Evolutionary conservation across 2,797 vertebrate species (phyloP), one percentile per base, ranked within the genome.

Genomic region (Siniperca obscura): DNA sequence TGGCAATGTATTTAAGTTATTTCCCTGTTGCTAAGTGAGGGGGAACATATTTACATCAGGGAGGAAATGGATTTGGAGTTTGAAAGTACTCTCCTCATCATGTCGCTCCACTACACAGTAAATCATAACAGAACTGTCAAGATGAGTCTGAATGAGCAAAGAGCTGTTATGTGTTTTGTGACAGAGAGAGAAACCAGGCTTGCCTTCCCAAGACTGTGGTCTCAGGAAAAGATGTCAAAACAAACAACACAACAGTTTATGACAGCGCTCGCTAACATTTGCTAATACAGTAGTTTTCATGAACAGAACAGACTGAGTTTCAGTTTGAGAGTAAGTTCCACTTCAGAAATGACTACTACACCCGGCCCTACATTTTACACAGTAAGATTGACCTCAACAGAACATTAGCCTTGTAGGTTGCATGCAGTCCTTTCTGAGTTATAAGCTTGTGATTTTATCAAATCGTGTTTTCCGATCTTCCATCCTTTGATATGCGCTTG

Each of bases 41-140:
- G 27, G 42, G 79, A 85, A 86, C 59, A 71, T 89, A 78, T 91
- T 87, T 86, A 80, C 65, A 80, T 81, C 11, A 25, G 60, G 80
- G 73, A 70, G 80, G 83, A 88, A 87, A 89, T 79, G 22, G 57
- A 74, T 81, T 74, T 40, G 5, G 38, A 52, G n/a, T 77, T 84
- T 71, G 75, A 83, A 78, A 86, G 73, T 66, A 12, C 22, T 67
- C 61, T 68, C 73, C 62, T 66, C 72, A 59, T 89, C 84, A 80
- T 82, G 84, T 82, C 25, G 34, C 86, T 82, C 60, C 42, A 7
- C 70, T 46, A 22, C 67, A 22, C 16, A 62, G 34, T 79, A 48
- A 82, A 71, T 74, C 66, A 75, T 50, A 78, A 68, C 78, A 76
- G 40, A 76, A 73, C 72, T 61, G n/a, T 76, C 48, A 38, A 71